Base-by-base conservation (phyloP, 92 coral and sea anemone species). In the Chrysogorgia sp. region DNA sequence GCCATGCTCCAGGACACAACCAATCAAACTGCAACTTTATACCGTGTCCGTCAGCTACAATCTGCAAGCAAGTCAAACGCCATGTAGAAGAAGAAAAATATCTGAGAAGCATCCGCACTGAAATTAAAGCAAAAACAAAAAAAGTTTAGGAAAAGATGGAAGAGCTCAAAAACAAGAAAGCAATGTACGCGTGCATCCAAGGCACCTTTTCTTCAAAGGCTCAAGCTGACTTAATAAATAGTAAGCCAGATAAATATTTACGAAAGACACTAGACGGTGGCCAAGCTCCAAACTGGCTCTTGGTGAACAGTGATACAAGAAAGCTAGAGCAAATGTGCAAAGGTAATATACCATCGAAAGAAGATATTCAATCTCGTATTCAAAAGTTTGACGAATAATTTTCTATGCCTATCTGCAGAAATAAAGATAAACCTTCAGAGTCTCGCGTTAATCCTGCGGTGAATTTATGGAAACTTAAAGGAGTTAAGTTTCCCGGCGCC, bases 381-480 rank as follows among this genome's bases (percentile, higher is more conserved):
- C 5, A 5, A 37, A 37, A 5, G 43, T 37, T 37, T 37, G 43
- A 37, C 43, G 5, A 37, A 37, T 4, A 12, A 37, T 37, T 5
- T 37, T 37, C 43, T 12, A 37, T 12, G 43, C 43, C 43, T 37
- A 37, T 4, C 5, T 37, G 6, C 43, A 37, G 43, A 4, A 37
- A 4, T 37, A 37, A 12, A 5, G 43, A 37, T 37, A 37, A 37
- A 37, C 6, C 12, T 12, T 5, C 5, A 4, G 12, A 37, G 12
- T 12, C 5, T 37, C 6, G 43, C 5, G 59, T 67, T 15, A 76
- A 77, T 68, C 79, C 80, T 24, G 83, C 76, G 33, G 62, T 76
- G 63, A 22, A 58, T 30, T 65, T 84, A n/a, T 84, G 88, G 83
- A 83, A 76, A 62, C 63, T 4, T 41, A 83, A 75, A 60, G 87